Evolutionary conservation across 92 coral and sea anemone genomes (phyloP), one percentile per base, ranked within the genome.

Genomic region (Epizoanthus rinbou): DNA sequence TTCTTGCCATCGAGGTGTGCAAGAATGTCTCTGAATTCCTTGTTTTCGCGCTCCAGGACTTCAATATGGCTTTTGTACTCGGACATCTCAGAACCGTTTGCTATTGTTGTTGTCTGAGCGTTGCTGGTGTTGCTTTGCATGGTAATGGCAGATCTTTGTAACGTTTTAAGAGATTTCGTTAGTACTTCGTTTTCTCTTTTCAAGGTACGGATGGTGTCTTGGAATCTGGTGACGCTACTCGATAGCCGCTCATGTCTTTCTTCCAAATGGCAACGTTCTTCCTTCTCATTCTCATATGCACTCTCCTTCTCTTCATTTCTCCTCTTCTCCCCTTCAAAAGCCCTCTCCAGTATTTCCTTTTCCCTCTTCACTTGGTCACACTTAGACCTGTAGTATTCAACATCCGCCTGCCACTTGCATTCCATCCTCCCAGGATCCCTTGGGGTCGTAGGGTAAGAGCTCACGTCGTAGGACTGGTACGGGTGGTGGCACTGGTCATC

Each of bases 261-360:
- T 68, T 90, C 97, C 23, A 92, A 85, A 79, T 80, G 85, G 76
- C 80, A 80, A 52, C 86, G 94, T 35, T 86, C 94, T 52, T 70
- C 87, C 50, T 66, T 93, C 86, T 91, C 97, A 33, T 83, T 79
- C 75, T 83, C 91, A 33, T 76, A 86, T 53, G 89, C 91, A 31
- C 91, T 90, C 37, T 94, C 94, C 19, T 86, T 78, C n/a, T 92
- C 93, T 57, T 94, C 94, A 69, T 87, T 92, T 41, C 94, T 92
- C 57, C 90, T 86, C 84, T 83, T 86, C 68, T 93, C 97, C 2
- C 88, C 85, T 56, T 90, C 90, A 72, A 88, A 90, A 2, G 93
- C 91, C 39, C 88, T 86, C 64, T 93, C 88, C 81, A 93, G 84
- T 62, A 86, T 80, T 70, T 93, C 97, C 76, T 91, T 93, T 31